Conservation (phyloP, 2,797 vertebrate species). For the Eupleurogrammus muticus region DNA sequence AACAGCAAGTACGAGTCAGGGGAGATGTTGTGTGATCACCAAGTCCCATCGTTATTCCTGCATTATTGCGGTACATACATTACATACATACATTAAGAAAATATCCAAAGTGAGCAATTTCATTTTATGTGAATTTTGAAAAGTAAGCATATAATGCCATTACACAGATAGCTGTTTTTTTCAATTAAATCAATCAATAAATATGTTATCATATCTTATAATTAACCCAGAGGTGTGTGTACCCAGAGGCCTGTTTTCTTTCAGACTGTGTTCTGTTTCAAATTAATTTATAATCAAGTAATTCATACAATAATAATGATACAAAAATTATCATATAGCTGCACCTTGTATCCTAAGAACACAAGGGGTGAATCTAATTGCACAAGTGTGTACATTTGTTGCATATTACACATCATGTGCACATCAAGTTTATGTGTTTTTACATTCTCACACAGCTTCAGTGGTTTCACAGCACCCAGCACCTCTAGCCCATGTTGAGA, state of each 20-base stretch:
- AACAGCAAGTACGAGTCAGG: constrained; percentile 18
- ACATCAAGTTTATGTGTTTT: not conserved
- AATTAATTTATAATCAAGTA: not conserved
- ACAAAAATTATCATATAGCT: constrained; percentile 5
- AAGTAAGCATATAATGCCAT: not conserved
- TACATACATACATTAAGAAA: not conserved
- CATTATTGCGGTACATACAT: too few species aligned
- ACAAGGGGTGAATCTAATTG: constrained; percentile 3
- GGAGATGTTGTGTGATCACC: not conserved
- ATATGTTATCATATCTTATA: not conserved
- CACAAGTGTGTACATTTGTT: not conserved
- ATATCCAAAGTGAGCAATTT: not conserved
- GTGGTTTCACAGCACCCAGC: constrained; percentile 12
- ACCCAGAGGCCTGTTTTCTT: constrained; percentile 8
- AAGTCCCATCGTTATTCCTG: not conserved
- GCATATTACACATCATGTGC: not conserved
- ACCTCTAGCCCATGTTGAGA: constrained; percentile 5
- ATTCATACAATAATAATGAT: constrained; percentile 2
- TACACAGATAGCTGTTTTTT: not conserved
- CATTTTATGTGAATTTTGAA: not conserved
- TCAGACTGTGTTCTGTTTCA: not conserved
- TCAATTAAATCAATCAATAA: not conserved
- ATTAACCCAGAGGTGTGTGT: constrained; percentile 2
- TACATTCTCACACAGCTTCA: not conserved
- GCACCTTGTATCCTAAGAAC: not conserved